Evolutionary conservation across 2,888 invertebrate species (phyloP).

Genomic region (Pilophorus perplexus): DNA sequence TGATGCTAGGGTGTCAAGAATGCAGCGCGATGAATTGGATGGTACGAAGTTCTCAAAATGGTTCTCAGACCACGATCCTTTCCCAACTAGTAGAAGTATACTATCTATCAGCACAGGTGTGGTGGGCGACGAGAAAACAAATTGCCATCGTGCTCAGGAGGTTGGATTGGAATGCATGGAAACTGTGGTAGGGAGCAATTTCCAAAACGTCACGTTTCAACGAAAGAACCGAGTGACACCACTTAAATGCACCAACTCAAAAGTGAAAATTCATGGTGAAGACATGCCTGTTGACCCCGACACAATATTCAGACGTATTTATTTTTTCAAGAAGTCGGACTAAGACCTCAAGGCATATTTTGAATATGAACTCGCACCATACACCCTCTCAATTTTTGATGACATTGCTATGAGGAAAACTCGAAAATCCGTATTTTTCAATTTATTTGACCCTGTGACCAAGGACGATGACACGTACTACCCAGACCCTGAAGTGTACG

Average conservation of each 20-base stretch:
- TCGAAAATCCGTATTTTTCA: not conserved
- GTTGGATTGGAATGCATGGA: no score
- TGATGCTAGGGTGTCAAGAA: conserved; percentile 49
- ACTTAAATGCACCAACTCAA: not conserved
- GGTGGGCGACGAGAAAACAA: conserved; percentile 49
- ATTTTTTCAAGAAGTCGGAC: not conserved
- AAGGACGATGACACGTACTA: conserved; percentile 9
- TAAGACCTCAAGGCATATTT: not conserved
- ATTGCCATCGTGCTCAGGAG: conserved; percentile 48
- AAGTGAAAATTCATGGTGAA: conserved; percentile 10
- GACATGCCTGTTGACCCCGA: conserved; percentile 3
- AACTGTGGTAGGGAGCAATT: not conserved
- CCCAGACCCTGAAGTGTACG: no score
- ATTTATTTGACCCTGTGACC: conserved; percentile 1
- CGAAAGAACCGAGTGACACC: conserved; percentile 11
- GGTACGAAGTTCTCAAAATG: conserved; percentile 37
- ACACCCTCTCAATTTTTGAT: no score
- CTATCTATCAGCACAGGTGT: conserved; percentile 50
- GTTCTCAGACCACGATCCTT: conserved; percentile 44
- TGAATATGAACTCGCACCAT: no score
- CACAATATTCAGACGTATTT: conserved; percentile 4
- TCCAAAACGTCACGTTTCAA: conserved; percentile 10
- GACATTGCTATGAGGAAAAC: conserved; percentile 1
- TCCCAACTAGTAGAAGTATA: conserved; percentile 48
- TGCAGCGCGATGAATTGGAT: conserved; percentile 50